These are phyloP conservation scores for Spicauda simplicius DNA, from an alignment of 2,888 invertebrate genomes.

Conservation along the genomic window DNA sequence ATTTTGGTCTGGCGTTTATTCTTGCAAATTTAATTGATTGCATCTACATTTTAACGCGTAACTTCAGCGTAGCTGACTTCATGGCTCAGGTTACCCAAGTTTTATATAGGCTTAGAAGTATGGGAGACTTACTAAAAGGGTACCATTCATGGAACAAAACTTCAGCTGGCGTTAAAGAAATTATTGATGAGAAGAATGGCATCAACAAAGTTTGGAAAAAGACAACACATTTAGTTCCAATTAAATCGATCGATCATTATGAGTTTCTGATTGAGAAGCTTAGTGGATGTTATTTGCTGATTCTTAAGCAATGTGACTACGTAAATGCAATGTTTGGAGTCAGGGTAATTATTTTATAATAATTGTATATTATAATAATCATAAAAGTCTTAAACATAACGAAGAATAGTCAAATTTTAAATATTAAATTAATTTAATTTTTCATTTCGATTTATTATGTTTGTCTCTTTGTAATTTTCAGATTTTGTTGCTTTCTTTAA, in stretches of 20 bases:
- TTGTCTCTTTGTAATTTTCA: no score
- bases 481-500: no score
- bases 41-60: not conserved
- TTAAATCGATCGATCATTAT: conserved; percentile 6
- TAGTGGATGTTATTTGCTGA: conserved; percentile 15
- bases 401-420: no score
- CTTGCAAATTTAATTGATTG: conserved; percentile 8
- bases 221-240: not conserved
- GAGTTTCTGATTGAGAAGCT: not conserved
- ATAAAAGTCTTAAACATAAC: no score
- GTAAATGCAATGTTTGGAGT: conserved; percentile 18
- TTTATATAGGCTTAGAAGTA: conserved; percentile 12
- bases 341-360: no score
- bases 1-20: not conserved
- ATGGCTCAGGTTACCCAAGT: conserved; percentile 21
- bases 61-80: conserved; percentile 21
- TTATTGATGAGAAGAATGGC: not conserved
- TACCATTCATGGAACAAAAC: conserved; percentile 10
- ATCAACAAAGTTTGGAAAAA: not conserved
- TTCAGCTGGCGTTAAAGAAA: not conserved
- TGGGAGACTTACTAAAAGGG: conserved; percentile 10
- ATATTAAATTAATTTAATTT: no score
- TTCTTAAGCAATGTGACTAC: conserved; percentile 24
- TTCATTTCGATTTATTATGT: no score
- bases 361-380: no score